Evolutionary conservation across 2,113 vertebrate species (phyloP).

Genomic region (Conger conger): DNA sequence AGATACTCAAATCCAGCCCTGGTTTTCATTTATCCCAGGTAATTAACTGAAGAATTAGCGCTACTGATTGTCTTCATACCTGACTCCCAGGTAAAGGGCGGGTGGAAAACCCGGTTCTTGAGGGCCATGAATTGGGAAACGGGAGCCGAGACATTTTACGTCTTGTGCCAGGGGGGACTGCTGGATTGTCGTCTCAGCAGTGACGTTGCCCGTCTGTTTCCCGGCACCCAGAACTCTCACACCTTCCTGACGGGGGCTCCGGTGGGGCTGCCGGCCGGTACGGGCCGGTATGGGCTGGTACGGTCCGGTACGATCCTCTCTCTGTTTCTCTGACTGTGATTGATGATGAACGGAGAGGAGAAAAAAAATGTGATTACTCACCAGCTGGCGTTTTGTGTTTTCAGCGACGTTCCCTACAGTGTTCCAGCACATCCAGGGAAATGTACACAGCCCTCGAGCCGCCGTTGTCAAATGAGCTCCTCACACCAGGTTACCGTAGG

Average conservation of each 20-base stretch:
- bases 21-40: too few relatives aligned
- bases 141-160: too few relatives aligned
- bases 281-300: neutral
- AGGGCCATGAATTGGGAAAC: too few relatives aligned
- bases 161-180: neutral
- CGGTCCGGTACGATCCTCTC: neutral
- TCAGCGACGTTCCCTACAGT: neutral
- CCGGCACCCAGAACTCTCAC: neutral
- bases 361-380: constrained; percentile 12
- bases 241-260: neutral
- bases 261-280: neutral
- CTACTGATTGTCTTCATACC: too few relatives aligned
- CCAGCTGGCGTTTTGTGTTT: constrained; percentile 9
- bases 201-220: neutral
- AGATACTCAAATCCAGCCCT: too few relatives aligned
- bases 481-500: neutral
- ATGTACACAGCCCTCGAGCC: neutral
- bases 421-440: neutral
- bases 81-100: too few relatives aligned
- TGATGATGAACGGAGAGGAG: neutral
- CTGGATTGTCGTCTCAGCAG: neutral
- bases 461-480: neutral
- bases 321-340: neutral
- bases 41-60: too few relatives aligned
- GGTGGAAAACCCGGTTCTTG: too few relatives aligned